A percentile compares a stretch with the other conserved stretches of the same genome.
Evolutionary conservation across 2,888 invertebrate species (phyloP).

Genomic region (Ophion ellenae): DNA sequence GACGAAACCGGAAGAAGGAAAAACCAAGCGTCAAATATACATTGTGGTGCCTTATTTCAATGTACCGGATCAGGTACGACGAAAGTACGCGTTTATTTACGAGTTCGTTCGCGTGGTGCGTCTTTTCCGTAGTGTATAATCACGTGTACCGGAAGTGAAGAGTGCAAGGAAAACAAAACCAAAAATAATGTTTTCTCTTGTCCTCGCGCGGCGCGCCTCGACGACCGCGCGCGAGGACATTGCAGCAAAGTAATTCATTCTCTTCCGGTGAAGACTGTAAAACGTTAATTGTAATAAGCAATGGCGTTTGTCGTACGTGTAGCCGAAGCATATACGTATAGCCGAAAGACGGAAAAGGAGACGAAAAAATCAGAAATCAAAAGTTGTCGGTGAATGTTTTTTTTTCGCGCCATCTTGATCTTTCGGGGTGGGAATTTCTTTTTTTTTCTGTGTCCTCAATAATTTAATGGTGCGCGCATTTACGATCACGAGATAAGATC

Average conservation of each 20-base stretch:
- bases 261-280: slow-evolving; percentile 3
- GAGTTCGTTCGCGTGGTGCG: slow-evolving; percentile 67
- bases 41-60: slow-evolving; percentile 82
- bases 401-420: slow-evolving; percentile 43
- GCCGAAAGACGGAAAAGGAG: slow-evolving; percentile 37
- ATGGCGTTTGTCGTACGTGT: slow-evolving; percentile 23
- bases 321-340: slow-evolving; percentile 13
- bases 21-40: slow-evolving; percentile 73
- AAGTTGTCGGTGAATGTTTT: slow-evolving; percentile 44
- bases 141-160: slow-evolving; percentile 32
- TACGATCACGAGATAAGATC: slow-evolving; percentile 10
- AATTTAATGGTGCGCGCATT: slow-evolving; percentile 28
- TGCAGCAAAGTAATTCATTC: background rate
- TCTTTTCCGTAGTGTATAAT: slow-evolving; percentile 47
- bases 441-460: slow-evolving; percentile 32
- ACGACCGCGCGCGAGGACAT: background rate
- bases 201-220: background rate
- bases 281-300: slow-evolving; percentile 21
- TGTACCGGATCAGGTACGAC: slow-evolving; percentile 75
- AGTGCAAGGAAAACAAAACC: background rate
- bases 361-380: slow-evolving; percentile 28
- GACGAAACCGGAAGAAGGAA: slow-evolving; percentile 40
- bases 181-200: slow-evolving; percentile 4
- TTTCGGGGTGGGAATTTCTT: background rate
- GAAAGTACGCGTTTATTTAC: slow-evolving; percentile 77